Evolutionary conservation across 2,797 vertebrate species (phyloP), one percentile per base, ranked within the genome.

Genomic region (Peromyscus nudipes): DNA sequence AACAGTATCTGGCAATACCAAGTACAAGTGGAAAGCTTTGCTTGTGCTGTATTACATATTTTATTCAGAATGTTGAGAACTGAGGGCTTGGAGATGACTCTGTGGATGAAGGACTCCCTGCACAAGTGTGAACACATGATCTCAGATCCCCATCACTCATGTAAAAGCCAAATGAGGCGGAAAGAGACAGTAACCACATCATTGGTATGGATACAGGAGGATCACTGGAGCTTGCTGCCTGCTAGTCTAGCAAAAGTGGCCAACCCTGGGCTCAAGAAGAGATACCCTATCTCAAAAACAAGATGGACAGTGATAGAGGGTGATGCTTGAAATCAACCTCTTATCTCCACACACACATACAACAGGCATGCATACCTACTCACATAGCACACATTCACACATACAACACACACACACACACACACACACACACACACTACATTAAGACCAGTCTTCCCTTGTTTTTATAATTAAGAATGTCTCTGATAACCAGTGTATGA

Each of bases 401-500:
- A 52, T 13, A 52, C 13, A 62, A 69, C 65, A n/a, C 31, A 16
- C 75, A 76, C 9, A 55, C 49, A 57, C 34, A 37, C 17, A 46
- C 75, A 75, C n/a, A 43, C 52, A 82, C 80, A 40, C 55, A 82
- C 21, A 13, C 37, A 83, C 60, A 10, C 23, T n/a, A 25, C 46
- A 6, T 64, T 96, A 95, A 92, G 17, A 29, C 21, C 25, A n/a
- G 4, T 64, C 43, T 14, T 87, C 10, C 6, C 40, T 96, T 23
- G 1, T 79, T 93, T 95, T 87, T 71, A 81, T 92, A 81, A 52
- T 83, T 88, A 86, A 79, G 43, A 71, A 46, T 85, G 16, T 83
- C 65, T 94, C 81, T 93, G 79, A 95, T 60, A 69, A 75, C 37
- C 65, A 97, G 60, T 91, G 67, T 80, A 52, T 69, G 14, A n/a